Evolutionary conservation across 2,888 invertebrate species (phyloP), one percentile per base, ranked within the genome.

Genomic region (Scotopteryx bipunctaria): DNA sequence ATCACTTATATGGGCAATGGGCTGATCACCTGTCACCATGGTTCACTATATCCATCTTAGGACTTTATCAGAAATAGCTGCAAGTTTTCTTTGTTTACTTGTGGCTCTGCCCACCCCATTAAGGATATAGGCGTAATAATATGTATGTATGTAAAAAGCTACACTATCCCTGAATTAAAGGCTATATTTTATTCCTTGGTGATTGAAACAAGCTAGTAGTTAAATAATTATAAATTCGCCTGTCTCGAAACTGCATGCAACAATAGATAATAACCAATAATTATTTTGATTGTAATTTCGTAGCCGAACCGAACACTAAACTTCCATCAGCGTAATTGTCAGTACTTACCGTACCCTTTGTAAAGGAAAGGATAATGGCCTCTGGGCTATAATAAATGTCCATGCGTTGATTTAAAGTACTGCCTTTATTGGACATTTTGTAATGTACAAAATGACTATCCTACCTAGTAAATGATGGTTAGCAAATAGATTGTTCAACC

Each of bases 301-400:
- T 29, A 42, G 41, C 36, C 17, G 37, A 45, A 45, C 49, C 33
- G 15, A 45, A 49, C 52, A 43, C 49, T 42, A 45, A 52, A 42
- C 40, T 42, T 32, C 38, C 45, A 57, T 53, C 57, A 50, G 17
- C 43, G 46, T 55, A 53, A 55, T 55, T 49, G 49, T 16, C 17
- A 4, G 44, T 25, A 52, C 43, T 47, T 47, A 48, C 35, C 43
- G 32, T 49, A 41, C 44, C 50, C 37, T 50, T 54, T 51, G 33
- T 49, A 49, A 46, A 46, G 31, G 44, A 31, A 44, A 40, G 43
- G 38, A 51, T 57, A 50, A 60, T 53, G 44, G 36, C 45, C 38
- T 23, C 6, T 47, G 14, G 37, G 29, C 42, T 42, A 17, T 50
- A 51, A 46, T 49, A 42, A 50, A 45, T 43, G 27, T 46, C 32